Percentiles rank a stretch among this genome's conserved stretches.
These are phyloP conservation scores for Pavo muticus DNA, from an alignment of 2,113 vertebrate genomes.

Conservation along the genomic window DNA sequence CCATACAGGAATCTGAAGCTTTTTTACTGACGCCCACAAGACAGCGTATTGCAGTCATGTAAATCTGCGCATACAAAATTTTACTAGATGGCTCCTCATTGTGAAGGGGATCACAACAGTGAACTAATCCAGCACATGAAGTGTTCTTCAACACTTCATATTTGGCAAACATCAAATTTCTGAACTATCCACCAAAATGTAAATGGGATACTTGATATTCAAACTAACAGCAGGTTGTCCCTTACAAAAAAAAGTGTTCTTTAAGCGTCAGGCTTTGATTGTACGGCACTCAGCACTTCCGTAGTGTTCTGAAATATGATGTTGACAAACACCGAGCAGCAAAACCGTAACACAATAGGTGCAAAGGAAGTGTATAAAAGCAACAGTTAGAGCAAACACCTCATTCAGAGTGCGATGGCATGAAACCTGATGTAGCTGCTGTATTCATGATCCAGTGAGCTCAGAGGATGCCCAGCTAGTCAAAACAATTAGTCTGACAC, in stretches of 20 bases:
- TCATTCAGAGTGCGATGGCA: background rate
- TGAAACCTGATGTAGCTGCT: background rate
- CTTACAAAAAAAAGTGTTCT: constrained; percentile 53
- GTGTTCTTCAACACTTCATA: constrained; percentile 71
- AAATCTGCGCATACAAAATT: constrained; percentile 25
- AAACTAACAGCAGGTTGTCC: constrained; percentile 73
- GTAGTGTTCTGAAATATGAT: background rate
- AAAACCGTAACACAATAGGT: background rate
- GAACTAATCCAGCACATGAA: constrained; percentile 65
- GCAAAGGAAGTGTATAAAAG: background rate
- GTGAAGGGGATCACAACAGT: constrained; percentile 52
- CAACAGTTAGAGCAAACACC: background rate
- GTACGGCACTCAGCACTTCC: background rate
- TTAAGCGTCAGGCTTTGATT: constrained; percentile 43
- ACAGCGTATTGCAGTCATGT: background rate
- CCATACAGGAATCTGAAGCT: background rate
- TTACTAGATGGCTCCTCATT: constrained; percentile 33
- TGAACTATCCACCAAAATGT: constrained; percentile 70
- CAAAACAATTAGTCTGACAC: constrained; percentile 63
- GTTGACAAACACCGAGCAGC: constrained; percentile 46
- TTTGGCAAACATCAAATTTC: constrained; percentile 76
- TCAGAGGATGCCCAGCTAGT: constrained; percentile 55
- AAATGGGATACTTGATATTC: constrained; percentile 76
- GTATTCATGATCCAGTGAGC: constrained; percentile 40
- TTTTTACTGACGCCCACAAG: background rate